These are phyloP conservation scores for Elaeidobius kamerunicus DNA, from an alignment of 2,888 invertebrate genomes.

Conservation along the genomic window DNA sequence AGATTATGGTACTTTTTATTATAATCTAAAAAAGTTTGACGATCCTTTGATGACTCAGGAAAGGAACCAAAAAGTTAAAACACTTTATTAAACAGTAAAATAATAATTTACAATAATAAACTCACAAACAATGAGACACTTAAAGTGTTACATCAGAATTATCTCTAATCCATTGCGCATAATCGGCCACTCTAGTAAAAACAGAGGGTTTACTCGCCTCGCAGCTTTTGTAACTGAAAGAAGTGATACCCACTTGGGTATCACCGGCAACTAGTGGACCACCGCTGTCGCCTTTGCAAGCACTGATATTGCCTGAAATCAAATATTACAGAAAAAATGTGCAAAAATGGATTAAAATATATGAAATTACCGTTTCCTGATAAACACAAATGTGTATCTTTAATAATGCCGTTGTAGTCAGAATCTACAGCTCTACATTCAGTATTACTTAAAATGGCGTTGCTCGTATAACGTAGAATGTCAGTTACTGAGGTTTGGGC, in stretches of 20 bases:
- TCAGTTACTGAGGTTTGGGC: conserved; percentile 1
- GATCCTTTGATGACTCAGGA: too few species aligned
- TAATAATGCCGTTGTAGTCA: conserved; percentile 19
- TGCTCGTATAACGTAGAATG: conserved; percentile 24
- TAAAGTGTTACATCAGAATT: conserved; percentile 24
- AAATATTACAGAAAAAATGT: background rate
- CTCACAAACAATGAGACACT: too few species aligned
- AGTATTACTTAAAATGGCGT: conserved; percentile 22
- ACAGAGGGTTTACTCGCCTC: conserved; percentile 32
- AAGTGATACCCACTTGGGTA: conserved; percentile 33
- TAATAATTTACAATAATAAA: too few species aligned
- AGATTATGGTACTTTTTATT: too few species aligned
- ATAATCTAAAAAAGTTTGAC: too few species aligned
- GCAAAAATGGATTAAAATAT: background rate
- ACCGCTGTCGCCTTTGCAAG: conserved; percentile 34
- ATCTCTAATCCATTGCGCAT: conserved; percentile 30
- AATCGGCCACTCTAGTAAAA: conserved; percentile 32
- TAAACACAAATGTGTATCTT: conserved; percentile 31
- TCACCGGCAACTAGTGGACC: conserved; percentile 32
- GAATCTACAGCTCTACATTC: conserved; percentile 23
- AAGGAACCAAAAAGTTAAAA: too few species aligned
- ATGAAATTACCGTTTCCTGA: conserved; percentile 25
- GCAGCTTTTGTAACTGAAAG: conserved; percentile 32
- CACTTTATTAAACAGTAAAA: too few species aligned
- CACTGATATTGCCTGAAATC: conserved; percentile 17